Evolutionary conservation across 2,797 vertebrate species (phyloP), one percentile per base, ranked within the genome.

Genomic region (Taenioides sp.): DNA sequence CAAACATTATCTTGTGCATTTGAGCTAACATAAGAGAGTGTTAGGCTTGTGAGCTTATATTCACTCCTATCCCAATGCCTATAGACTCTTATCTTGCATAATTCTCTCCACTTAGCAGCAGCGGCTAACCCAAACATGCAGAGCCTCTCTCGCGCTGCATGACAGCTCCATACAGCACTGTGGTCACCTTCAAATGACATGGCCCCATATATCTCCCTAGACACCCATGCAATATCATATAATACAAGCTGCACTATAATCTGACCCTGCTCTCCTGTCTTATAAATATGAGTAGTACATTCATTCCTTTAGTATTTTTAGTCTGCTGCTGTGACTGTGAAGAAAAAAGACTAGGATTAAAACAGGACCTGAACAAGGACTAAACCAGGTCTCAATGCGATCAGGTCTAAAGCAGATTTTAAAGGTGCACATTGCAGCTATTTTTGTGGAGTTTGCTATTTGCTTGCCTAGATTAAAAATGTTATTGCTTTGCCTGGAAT

Each of bases 141-240:
- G n/a, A 77, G 80, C 70, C 76, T 67, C 72, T 62, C 57, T 73
- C 82, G 78, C 68, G 37, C 52, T 70, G 43, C 12, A 47, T 70
- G 57, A 61, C 31, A 14, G 1, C 7, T 4, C 76, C 52, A 72
- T 60, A 27, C 17, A 65, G 77, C 64, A 12, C 60, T 59, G 65
- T 80, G 78, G 83, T 88, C 87, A 90, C 91, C 85, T 90, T 90
- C 80, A 90, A 74, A 84, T 70, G 78, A 84, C 79, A 78, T 67
- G 66, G 66, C 72, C 65, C 78, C 78, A 72, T 88, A 76, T 70
- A 64, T 86, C 82, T 80, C 70, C 57, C 17, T 11, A 12, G 25
- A 65, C 65, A 78, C 34, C 43, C 60, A 28, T 28, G 57, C 7
- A 2, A 60, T 50, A 65, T 28, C 18, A 73, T 78, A 75, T 70